Conservation (phyloP, 2,797 vertebrate genomes). For the Chrysocyon brachyurus region DNA sequence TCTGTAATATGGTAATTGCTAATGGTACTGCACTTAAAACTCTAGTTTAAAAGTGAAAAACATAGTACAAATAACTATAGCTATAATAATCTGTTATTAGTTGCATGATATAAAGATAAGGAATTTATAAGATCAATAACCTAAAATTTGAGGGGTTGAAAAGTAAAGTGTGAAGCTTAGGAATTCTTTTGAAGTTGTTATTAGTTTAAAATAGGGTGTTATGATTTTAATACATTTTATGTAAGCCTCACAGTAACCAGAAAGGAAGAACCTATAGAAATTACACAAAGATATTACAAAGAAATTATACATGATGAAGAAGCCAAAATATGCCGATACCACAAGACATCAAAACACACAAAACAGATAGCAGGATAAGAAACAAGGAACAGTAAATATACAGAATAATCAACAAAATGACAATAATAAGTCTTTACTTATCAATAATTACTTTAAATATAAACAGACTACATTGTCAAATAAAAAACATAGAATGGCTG, state of each 20-base stretch:
- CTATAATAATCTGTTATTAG: neutral
- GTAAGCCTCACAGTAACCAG: neutral
- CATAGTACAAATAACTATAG: neutral
- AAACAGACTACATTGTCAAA: neutral
- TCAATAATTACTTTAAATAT: neutral
- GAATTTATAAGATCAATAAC: neutral
- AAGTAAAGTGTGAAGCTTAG: neutral
- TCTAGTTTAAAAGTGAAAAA: neutral
- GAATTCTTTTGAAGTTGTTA: neutral
- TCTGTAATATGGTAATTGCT: neutral
- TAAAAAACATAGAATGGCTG: neutral
- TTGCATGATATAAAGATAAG: neutral
- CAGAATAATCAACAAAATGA: neutral
- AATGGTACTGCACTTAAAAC: neutral
- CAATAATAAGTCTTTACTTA: neutral
- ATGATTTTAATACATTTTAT: neutral
- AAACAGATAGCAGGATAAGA: neutral
- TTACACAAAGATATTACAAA: neutral
- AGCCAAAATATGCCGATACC: neutral
- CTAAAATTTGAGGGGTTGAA: neutral
- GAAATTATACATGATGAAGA: neutral
- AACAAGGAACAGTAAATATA: neutral
- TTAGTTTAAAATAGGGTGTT: neutral
- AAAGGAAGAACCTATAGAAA: neutral
- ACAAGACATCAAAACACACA: neutral